These are phyloP conservation scores for Eurois occulta DNA, from an alignment of 2,888 invertebrate genomes.

Conservation along the genomic window DNA sequence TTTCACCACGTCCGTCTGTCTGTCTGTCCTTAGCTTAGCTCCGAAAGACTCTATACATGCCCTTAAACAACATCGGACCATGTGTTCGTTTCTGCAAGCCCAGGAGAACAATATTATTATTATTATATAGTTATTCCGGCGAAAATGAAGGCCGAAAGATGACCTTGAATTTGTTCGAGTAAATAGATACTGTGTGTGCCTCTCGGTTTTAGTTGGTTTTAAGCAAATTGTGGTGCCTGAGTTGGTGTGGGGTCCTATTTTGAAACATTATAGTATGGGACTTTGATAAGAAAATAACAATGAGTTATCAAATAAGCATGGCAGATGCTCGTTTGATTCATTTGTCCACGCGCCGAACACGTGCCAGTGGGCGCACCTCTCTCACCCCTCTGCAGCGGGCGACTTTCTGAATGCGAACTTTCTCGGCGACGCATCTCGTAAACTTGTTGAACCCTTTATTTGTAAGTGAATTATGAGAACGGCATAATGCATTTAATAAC, in stretches of 20 bases:
- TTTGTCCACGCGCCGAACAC: slow-evolving; percentile 64
- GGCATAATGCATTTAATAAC: slow-evolving; percentile 46
- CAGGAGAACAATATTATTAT: slow-evolving; percentile 36
- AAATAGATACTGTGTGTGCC: slow-evolving; percentile 11
- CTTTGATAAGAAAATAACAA: slow-evolving; percentile 12
- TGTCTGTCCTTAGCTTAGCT: no score
- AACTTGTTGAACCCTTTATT: slow-evolving; percentile 68
- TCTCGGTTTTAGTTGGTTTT: slow-evolving; percentile 4
- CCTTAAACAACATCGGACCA: slow-evolving; percentile 3
- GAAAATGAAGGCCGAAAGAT: slow-evolving; percentile 29
- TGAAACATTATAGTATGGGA: neutral
- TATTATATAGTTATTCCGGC: slow-evolving; percentile 38
- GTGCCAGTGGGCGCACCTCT: slow-evolving; percentile 61
- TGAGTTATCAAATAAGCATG: neutral
- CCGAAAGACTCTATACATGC: no score
- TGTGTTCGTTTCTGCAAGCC: slow-evolving; percentile 10
- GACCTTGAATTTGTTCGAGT: slow-evolving; percentile 43
- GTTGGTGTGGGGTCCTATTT: no score
- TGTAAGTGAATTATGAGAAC: slow-evolving; percentile 67
- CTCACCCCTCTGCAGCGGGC: slow-evolving; percentile 58
- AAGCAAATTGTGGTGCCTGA: neutral
- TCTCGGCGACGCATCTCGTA: slow-evolving; percentile 62
- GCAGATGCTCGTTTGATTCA: slow-evolving; percentile 46
- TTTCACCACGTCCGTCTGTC: no score
- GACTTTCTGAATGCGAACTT: slow-evolving; percentile 67